phyloP scores from a whole-genome alignment of 1,140 invertebrate genomes.

The Orussus abietinus region DNA sequence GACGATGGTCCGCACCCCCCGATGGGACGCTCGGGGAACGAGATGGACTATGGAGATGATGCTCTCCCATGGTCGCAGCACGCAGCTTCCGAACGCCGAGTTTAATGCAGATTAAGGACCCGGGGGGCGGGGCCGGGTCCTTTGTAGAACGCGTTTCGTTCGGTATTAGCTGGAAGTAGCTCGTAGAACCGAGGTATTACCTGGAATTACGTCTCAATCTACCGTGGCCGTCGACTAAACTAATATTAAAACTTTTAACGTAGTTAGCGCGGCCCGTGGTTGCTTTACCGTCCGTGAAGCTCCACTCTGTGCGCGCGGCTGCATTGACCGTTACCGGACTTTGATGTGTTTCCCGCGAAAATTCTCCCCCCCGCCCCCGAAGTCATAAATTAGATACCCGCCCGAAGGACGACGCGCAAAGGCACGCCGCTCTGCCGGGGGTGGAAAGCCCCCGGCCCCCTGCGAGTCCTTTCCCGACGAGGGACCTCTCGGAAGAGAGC shows the following conservation, averaged over 20 bases:
- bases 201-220: conserved; percentile 57
- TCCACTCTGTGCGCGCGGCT: conserved; percentile 32
- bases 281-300: conserved; percentile 50
- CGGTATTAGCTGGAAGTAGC: conserved; percentile 52
- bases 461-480: too few species aligned
- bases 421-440: neutral
- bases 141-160: conserved; percentile 52
- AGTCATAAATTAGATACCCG: conserved; percentile 49
- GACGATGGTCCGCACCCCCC: neutral
- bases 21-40: conserved; percentile 6
- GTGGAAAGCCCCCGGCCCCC: too few species aligned
- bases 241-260: conserved; percentile 58
- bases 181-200: conserved; percentile 52
- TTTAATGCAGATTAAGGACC: conserved; percentile 51
- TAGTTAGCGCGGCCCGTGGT: conserved; percentile 51
- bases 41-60: conserved; percentile 14
- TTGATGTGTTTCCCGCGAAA: conserved; percentile 52
- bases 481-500: too few species aligned
- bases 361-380: conserved; percentile 36
- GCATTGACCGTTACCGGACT: conserved; percentile 51
- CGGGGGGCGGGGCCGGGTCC: conserved; percentile 32
- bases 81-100: conserved; percentile 41
- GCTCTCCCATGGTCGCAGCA: conserved; percentile 24
- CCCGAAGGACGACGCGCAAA: conserved; percentile 28
- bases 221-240: conserved; percentile 56